phyloP scores from a whole-genome alignment of 2,888 invertebrate species.

The Volucella bombylans region DNA sequence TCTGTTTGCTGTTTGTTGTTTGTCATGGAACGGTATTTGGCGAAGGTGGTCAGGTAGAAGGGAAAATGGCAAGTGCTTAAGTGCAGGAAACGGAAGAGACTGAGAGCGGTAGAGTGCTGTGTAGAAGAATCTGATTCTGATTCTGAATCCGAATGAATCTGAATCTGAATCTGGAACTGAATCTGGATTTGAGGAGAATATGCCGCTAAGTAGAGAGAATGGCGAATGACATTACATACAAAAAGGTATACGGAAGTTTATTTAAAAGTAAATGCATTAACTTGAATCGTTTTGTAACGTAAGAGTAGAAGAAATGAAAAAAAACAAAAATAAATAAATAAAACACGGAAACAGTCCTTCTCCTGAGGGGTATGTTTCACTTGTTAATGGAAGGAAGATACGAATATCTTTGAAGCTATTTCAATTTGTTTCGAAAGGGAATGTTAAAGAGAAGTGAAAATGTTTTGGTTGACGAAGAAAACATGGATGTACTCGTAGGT shows the following conservation, averaged over 20 bases:
- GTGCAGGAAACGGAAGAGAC: conserved; percentile 62
- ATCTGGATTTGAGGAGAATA: conserved; percentile 20
- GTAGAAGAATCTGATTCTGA: not conserved
- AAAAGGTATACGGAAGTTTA: conserved; percentile 54
- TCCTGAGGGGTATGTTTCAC: conserved; percentile 23
- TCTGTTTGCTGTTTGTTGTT: conserved; percentile 43
- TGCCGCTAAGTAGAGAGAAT: not conserved
- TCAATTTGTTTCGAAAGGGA: conserved; percentile 31
- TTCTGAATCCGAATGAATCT: not conserved
- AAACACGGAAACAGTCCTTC: conserved; percentile 9
- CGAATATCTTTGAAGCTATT: conserved; percentile 26
- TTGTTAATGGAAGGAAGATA: conserved; percentile 29
- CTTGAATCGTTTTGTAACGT: conserved; percentile 36
- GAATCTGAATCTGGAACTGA: not conserved
- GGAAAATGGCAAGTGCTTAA: conserved; percentile 44
- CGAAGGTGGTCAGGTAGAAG: conserved; percentile 41
- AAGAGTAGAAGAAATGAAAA: not conserved
- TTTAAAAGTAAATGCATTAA: conserved; percentile 59
- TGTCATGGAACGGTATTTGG: conserved; percentile 45
- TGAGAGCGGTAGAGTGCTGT: conserved; percentile 6
- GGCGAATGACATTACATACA: conserved; percentile 14
- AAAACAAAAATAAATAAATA: not conserved
- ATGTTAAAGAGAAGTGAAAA: not conserved
- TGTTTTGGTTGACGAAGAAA: conserved; percentile 3
- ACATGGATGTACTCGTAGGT: too few species aligned